These are phyloP conservation scores for Dendroctonus valens DNA, from an alignment of 1,140 invertebrate genomes.

Conservation along the genomic window DNA sequence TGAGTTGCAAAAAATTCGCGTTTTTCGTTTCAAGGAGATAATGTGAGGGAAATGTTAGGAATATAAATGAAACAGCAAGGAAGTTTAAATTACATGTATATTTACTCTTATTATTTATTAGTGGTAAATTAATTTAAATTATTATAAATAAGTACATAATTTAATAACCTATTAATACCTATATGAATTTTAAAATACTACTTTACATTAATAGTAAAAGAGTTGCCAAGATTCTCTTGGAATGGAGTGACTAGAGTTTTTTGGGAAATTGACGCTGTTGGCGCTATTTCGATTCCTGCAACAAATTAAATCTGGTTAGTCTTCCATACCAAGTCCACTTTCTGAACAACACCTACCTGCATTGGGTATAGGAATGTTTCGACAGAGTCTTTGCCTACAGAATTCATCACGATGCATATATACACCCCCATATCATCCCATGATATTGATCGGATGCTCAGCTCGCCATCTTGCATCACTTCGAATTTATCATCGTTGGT, in stretches of 20 bases:
- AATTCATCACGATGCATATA: constrained; percentile 70
- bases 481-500: constrained; percentile 56
- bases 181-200: constrained; percentile 27
- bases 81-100: no score
- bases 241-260: constrained; percentile 32
- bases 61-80: no score
- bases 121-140: constrained; percentile 1
- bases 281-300: constrained; percentile 34
- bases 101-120: no score
- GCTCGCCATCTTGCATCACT: constrained; percentile 67
- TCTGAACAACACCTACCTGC: constrained; percentile 49
- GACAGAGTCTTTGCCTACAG: constrained; percentile 60
- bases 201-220: constrained; percentile 30
- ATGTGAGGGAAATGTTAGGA: no score
- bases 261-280: constrained; percentile 7
- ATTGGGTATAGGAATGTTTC: constrained; percentile 78
- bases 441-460: constrained; percentile 65
- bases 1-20: no score
- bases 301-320: constrained; percentile 21
- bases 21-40: no score
- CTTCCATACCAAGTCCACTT: constrained; percentile 8
- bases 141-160: constrained; percentile 30
- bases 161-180: constrained; percentile 33
- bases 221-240: constrained; percentile 32
- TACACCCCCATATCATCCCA: constrained; percentile 82